A percentile compares a stretch with the other conserved stretches of the same genome.
These are phyloP conservation scores for Asteroscopus sphinx DNA, from an alignment of 2,888 invertebrate genomes.

Conservation along the genomic window DNA sequence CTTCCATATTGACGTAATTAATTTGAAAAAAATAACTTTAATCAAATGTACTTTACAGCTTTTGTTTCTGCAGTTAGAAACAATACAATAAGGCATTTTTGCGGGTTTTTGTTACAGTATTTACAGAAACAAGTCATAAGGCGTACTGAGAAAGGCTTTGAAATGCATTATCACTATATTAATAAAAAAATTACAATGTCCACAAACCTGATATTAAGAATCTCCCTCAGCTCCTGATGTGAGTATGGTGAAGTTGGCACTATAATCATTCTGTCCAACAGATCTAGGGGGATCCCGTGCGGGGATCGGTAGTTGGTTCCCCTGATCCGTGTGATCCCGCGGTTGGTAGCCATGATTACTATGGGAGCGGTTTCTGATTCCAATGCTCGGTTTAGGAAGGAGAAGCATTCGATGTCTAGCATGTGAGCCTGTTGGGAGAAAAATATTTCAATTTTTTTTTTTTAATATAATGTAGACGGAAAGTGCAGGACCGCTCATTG, in stretches of 20 bases:
- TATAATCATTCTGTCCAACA: slow-evolving; percentile 98
- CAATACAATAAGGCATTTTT: too few relatives aligned
- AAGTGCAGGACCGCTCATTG: too few relatives aligned
- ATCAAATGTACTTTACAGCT: too few relatives aligned
- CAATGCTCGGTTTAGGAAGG: slow-evolving; percentile 98
- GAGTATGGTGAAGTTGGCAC: slow-evolving; percentile 97
- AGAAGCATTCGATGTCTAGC: slow-evolving; percentile 99
- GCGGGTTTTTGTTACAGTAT: too few relatives aligned
- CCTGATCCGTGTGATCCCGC: slow-evolving; percentile 97
- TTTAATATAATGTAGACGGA: too few relatives aligned
- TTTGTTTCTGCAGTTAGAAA: too few relatives aligned
- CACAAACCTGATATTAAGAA: slow-evolving; percentile 94
- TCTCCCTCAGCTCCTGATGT: slow-evolving; percentile 96
- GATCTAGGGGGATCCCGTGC: slow-evolving; percentile 99
- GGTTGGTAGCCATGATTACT: slow-evolving; percentile 99
- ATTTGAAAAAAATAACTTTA: too few relatives aligned
- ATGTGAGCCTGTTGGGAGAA: slow-evolving; percentile 94
- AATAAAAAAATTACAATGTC: neutral
- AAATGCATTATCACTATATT: too few relatives aligned
- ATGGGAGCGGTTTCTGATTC: slow-evolving; percentile 99
- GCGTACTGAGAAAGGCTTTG: too few relatives aligned
- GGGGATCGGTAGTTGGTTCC: slow-evolving; percentile 98
- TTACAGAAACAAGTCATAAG: too few relatives aligned
- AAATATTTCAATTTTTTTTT: too few relatives aligned
- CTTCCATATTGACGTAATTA: too few relatives aligned